Evolutionary conservation across 1,140 invertebrate genomes (phyloP).

Genomic region (Caerostris extrusa): DNA sequence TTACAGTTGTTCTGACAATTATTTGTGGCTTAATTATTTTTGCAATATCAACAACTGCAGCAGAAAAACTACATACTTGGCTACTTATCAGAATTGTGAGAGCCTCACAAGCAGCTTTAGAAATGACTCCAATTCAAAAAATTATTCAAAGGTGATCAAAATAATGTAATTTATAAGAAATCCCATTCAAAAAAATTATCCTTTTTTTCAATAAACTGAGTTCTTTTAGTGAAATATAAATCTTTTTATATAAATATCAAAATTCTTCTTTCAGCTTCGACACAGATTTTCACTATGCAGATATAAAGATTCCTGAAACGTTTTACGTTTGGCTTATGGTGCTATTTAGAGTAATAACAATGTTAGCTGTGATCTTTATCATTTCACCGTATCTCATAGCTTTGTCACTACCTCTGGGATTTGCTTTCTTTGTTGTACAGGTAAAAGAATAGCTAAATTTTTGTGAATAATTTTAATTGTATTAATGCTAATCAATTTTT

Average conservation of each 20-base stretch:
- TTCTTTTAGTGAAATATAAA: too few relatives aligned
- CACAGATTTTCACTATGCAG: slow-evolving; percentile 52
- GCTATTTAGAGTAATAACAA: not conserved
- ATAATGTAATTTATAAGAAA: not conserved
- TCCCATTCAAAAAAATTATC: not conserved
- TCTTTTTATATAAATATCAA: not conserved
- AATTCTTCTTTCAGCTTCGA: slow-evolving; percentile 50
- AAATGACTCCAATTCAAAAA: slow-evolving; percentile 83
- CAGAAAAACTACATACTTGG: slow-evolving; percentile 85
- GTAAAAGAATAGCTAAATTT: slow-evolving; percentile 22
- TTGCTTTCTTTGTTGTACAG: slow-evolving; percentile 52
- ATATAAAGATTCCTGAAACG: slow-evolving; percentile 50
- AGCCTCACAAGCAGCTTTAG: slow-evolving; percentile 87
- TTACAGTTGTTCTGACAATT: slow-evolving; percentile 36
- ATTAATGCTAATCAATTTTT: too few relatives aligned
- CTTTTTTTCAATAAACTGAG: not conserved
- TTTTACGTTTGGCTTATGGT: slow-evolving; percentile 60
- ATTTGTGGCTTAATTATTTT: slow-evolving; percentile 39
- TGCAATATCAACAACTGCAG: slow-evolving; percentile 81
- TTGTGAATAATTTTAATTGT: not conserved
- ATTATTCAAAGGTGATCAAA: slow-evolving; percentile 83
- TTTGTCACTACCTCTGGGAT: slow-evolving; percentile 23
- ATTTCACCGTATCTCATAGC: not conserved
- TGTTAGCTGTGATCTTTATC: slow-evolving; percentile 52
- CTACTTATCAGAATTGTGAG: slow-evolving; percentile 85